phyloP scores from a whole-genome alignment of 30 jellyfish, hydroid and myxozoan species.

The Aurelia sp. region DNA sequence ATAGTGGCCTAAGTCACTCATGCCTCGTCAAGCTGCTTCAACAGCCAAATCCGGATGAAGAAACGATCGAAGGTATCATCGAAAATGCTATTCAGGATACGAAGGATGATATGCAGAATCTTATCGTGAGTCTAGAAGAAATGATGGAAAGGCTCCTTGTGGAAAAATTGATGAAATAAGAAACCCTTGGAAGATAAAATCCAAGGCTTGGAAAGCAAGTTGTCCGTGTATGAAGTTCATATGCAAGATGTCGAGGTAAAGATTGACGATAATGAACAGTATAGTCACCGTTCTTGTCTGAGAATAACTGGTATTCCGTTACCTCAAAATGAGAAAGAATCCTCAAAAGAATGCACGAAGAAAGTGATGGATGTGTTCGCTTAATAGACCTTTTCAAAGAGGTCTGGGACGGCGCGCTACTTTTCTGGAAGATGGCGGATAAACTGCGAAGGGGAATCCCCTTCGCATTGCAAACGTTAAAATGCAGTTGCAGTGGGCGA shows the following conservation, averaged over 20 bases:
- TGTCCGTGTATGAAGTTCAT: slow-evolving; percentile 49
- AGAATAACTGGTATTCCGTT: slow-evolving; percentile 37
- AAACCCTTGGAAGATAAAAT: slow-evolving; percentile 31
- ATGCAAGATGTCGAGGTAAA: slow-evolving; percentile 44
- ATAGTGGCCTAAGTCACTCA: no score
- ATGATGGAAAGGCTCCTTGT: neutral
- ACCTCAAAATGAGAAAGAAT: neutral
- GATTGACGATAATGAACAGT: slow-evolving; percentile 51
- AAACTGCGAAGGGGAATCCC: no score
- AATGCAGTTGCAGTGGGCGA: no score
- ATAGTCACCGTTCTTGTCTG: slow-evolving; percentile 62
- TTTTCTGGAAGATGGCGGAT: no score
- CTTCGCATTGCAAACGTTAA: no score
- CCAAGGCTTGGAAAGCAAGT: slow-evolving; percentile 33
- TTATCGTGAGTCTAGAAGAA: neutral
- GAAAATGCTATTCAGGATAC: no score
- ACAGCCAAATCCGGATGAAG: no score
- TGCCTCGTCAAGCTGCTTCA: no score
- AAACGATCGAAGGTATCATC: no score
- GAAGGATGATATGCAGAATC: no score
- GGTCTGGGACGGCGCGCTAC: no score
- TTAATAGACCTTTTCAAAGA: no score
- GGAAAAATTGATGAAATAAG: neutral
- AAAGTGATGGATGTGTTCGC: slow-evolving; percentile 32
- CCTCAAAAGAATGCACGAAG: slow-evolving; percentile 28